Base-by-base conservation (phyloP, 2,113 vertebrate genomes). In the Tringa solitaria region DNA sequence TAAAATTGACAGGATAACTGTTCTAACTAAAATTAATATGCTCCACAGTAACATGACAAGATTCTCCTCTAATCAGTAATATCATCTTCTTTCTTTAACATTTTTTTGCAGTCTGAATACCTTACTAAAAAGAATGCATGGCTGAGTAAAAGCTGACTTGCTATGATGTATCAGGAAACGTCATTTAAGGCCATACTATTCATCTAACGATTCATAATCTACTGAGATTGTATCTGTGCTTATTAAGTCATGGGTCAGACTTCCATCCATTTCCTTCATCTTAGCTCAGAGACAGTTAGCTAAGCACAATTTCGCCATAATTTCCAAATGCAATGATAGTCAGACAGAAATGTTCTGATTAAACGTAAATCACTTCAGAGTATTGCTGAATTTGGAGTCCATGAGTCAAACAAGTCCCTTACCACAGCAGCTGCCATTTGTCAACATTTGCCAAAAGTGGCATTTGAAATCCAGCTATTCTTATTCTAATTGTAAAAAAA, bases 371-470 rank as follows among this genome's bases (percentile, higher is more conserved):
- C 84, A 87, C 77, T 84, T 43, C 39, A 67, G 65, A 28, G 16
- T 33, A 45, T 1, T 91, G 90, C 87, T 94, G 93, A 46, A 85
- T 85, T 53, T 87, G 74, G 69, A 94, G 74, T 51, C 48, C 86
- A 18, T 22, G 54, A 96, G 45, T 78, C 82, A 85, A 87, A 70
- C 28, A 46, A 5, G 8, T 41, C 82, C 53, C 69, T 73, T 10
- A 56, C 69, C 67, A 53, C 45, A 93, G 89, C 91, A 93, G 96
- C 95, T 96, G 87, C 78, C 89, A 84, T 41, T 75, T 84, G 77
- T 89, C 81, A 95, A 80, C 68, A 90, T 91, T 95, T 95, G 92
- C 93, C 91, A 73, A 9, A 86, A 95, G 48, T 82, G 77, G 87
- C 92, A 73, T 85, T 37, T 72, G 60, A 73, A 82, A 95, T 83